Evolutionary conservation across 2,888 invertebrate genomes (phyloP), one percentile per base, ranked within the genome.

Genomic region (Abrostola tripartita): DNA sequence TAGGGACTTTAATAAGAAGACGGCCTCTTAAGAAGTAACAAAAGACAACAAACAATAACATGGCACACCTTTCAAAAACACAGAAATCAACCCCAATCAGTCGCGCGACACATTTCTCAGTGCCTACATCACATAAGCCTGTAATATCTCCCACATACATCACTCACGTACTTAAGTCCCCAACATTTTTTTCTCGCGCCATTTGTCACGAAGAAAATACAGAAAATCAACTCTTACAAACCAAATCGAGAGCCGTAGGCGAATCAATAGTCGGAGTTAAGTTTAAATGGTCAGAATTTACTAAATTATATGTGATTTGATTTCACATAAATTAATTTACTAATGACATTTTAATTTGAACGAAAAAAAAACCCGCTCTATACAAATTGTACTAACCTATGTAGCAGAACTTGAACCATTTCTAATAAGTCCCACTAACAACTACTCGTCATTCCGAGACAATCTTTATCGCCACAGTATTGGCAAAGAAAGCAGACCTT

Each of bases 131-230:
- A 70, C 51, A 53, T 64, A 41, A 65, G 60, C 75, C 54, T 61
- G 54, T 62, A 37, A 71, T 61, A 61, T 73, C 66, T 65, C 37
- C 12, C 47, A 53, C 59, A 36, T 49, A 60, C 53, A 70, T 59
- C 65, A 71, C 56, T n/a, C 71, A 70, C 71, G 60, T 71, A 24
- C 47, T 52, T 40, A 8, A 2, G 36, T 54, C 36, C 53, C 12
- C 51, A n/a, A 49, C 51, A 71, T 47, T 64, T 52, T n/a, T 60
- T 60, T 65, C 64, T 70, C 44, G 14, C 44, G 54, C 35, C 11
- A 12, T 6, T 36, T 40, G 38, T 35, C n/a, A n/a, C 1, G 35
- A 0, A 11, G n/a, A 49, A 49, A 10, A 36, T 36, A 38, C 47
- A 65, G 44, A 52, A 65, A 24, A 36, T 36, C 11, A 24, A 36